Percentiles rank a stretch among this genome's conserved stretches.
phyloP scores from a whole-genome alignment of 2,797 vertebrate species.

The Rhinella marina region DNA sequence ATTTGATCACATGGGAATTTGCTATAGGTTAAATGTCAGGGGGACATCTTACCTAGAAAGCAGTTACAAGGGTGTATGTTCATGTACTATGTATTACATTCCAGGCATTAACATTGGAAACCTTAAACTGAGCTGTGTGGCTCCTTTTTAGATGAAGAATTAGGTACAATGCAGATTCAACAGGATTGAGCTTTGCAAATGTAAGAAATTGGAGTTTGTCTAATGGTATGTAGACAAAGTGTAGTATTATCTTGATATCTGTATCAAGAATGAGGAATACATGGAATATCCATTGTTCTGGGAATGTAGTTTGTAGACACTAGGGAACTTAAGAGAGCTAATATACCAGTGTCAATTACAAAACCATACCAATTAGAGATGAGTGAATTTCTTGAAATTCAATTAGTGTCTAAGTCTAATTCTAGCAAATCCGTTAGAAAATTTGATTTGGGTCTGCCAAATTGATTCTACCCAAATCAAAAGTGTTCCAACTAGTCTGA shows the following conservation, averaged over 20 bases:
- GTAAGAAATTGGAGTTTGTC: not conserved
- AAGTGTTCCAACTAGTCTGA: too few relatives aligned
- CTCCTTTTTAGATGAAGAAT: not conserved
- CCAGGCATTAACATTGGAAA: not conserved
- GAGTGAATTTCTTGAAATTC: too few relatives aligned
- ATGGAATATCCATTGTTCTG: not conserved
- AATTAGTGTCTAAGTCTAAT: too few relatives aligned
- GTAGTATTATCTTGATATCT: not conserved
- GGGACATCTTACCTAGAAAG: not conserved
- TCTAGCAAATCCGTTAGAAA: too few relatives aligned
- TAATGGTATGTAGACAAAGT: not conserved
- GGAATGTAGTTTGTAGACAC: too few relatives aligned
- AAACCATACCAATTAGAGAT: too few relatives aligned
- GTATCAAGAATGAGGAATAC: not conserved
- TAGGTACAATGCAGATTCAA: not conserved
- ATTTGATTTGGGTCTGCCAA: too few relatives aligned
- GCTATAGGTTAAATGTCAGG: not conserved
- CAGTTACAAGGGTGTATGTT: not conserved
- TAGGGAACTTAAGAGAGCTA: too few relatives aligned
- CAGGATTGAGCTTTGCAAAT: not conserved
- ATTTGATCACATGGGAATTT: constrained; percentile 39
- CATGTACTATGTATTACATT: not conserved
- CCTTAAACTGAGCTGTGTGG: not conserved
- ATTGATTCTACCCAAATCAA: too few relatives aligned
- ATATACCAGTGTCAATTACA: too few relatives aligned